Evolutionary conservation across 2,113 vertebrate species (phyloP), one percentile per base, ranked within the genome.

Genomic region (Hippocampus comes): DNA sequence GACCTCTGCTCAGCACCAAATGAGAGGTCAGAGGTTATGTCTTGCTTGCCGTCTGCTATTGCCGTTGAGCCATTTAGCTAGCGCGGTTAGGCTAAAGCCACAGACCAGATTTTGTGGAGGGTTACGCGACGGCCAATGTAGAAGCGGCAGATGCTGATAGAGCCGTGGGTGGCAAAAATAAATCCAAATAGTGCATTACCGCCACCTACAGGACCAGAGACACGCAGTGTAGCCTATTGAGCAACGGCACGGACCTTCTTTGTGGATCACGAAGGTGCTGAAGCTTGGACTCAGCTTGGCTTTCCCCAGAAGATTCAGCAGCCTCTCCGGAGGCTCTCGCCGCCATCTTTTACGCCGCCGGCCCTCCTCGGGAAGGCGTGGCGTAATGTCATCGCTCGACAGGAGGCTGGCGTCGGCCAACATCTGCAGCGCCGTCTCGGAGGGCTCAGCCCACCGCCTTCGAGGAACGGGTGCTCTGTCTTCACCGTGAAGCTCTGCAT

Each of bases 201-300:
- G 15, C 27, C 14, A 18, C 25, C 25, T 30, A 60, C 4, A 60
- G 59, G 25, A 8, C 27, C 30, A 1, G 15, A 17, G 27, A 17
- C 0, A 3, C 7, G 17, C 23, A 15, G 12, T 5, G 30, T 14
- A 5, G 5, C 46, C 14, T 15, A 48, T 3, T 2, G 23, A 25
- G 56, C 14, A 60, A 17, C 17, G 17, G 5, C 27, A 7, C 87
- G 87, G 80, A 96, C 95, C 94, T 93, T 83, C 68, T 90, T 81
- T 93, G 68, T 87, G 90, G 82, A 98, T 91, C 1, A 94, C 92
- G 72, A 96, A 98, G 1, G 96, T 98, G 80, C 94, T 91, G 90
- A 93, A 97, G 1, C 94, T 95, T 74, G 88, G 80, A 82, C 76
- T 93, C 72, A 96, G 76, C 42, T 90, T 92, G 41, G 92, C 93